Base-by-base conservation (phyloP, 2,113 vertebrate species). In the Tapirus terrestris region DNA sequence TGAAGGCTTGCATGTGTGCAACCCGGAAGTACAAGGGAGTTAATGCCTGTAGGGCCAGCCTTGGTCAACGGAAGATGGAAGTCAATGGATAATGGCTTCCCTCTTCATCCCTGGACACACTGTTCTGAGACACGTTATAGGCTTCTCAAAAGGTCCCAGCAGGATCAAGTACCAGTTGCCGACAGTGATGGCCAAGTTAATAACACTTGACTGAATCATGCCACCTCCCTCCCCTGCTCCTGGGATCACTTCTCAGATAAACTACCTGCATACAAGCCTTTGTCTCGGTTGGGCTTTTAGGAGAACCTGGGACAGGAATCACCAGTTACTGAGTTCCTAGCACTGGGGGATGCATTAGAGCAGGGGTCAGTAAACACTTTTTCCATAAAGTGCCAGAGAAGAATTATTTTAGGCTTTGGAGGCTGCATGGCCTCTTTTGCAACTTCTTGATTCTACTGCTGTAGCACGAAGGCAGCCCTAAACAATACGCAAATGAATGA, bases 401-500 rank as follows among this genome's bases (percentile, higher is more conserved):
- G 48, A 96, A 73, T 73, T 83, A 83, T 84, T 95, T 94, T 67
- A 63, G 70, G 67, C 6, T 96, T 93, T 80, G 48, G 14, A 96
- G 39, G 25, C 58, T 72, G 91, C 48, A 36, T 29, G 29, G 48
- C 83, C 75, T 68, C 48, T 56, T 3, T 65, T 10, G 29, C 8
- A 90, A 56, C 51, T 75, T 97, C 58, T 87, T 23, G 14, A 3
- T 84, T 95, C 27, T 79, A 56, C 18, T 58, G 4, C n/a, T 73
- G 27, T 77, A 73, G 33, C 9, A 21, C 36, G 33, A 91, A 92
- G 83, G 25, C 0, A 6, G 51, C 43, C 14, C n/a, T 91, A 48
- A 89, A 82, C 53, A 92, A 72, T 72, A 87, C 8, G 10, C 11
- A 91, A 83, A 60, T 93, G 43, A 91, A 88, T 76, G n/a, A 96